phyloP scores from a whole-genome alignment of 2,113 vertebrate species.

The Scomber japonicus region DNA sequence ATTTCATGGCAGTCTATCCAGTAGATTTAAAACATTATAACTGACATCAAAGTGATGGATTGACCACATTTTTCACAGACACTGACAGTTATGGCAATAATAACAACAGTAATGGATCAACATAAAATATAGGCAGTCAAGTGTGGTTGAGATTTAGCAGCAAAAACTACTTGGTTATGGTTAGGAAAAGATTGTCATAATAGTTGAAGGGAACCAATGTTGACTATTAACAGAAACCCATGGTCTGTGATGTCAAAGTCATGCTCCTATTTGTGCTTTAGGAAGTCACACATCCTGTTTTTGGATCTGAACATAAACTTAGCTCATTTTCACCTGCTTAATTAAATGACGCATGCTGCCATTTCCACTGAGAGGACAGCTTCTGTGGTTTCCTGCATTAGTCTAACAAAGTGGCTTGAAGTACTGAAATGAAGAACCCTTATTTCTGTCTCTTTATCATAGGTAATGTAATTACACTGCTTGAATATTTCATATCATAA shows the following conservation, averaged over 20 bases:
- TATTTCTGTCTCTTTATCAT: not conserved
- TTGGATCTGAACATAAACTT: not conserved
- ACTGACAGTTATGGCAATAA: too few relatives aligned
- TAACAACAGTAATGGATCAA: too few relatives aligned
- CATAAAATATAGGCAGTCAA: too few relatives aligned
- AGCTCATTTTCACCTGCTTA: conserved; percentile 20
- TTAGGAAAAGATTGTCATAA: not conserved
- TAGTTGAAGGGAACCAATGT: not conserved
- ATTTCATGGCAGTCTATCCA: not conserved
- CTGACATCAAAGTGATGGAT: too few relatives aligned
- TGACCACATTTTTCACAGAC: too few relatives aligned
- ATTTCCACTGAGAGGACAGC: conserved; percentile 5
- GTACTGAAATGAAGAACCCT: not conserved
- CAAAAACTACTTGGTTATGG: too few relatives aligned
- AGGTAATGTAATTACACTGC: not conserved
- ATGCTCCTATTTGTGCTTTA: not conserved
- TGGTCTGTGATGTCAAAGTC: fast-evolving
- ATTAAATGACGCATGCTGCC: conserved; percentile 20
- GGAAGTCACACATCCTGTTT: conserved; percentile 5
- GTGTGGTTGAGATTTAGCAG: too few relatives aligned
- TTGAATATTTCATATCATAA: conserved; percentile 15
- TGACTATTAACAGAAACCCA: not conserved
- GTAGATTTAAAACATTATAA: too few relatives aligned
- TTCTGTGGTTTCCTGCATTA: not conserved
- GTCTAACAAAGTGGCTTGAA: conserved; percentile 15